Percentiles rank a stretch among this genome's conserved stretches.
Conservation (phyloP, 2,113 vertebrate genomes). For the Pantherophis guttatus region DNA sequence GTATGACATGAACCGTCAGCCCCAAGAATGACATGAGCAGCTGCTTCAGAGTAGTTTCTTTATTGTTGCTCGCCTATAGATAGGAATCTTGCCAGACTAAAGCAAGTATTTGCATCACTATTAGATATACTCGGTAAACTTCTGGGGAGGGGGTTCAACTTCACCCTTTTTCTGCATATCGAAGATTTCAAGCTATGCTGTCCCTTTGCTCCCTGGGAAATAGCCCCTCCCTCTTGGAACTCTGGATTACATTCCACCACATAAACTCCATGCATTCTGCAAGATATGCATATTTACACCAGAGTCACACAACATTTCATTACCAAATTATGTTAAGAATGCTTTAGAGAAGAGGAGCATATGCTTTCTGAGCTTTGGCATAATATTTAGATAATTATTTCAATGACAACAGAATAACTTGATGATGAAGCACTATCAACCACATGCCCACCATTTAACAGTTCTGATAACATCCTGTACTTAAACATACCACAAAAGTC, state of each 20-base stretch:
- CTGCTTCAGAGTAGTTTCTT: not conserved
- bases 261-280: conserved; percentile 37
- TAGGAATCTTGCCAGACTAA: not conserved
- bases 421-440: conserved; percentile 14
- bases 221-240: not conserved
- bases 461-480: conserved; percentile 23
- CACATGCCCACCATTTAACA: conserved; percentile 22
- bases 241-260: not conserved
- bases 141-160: not conserved
- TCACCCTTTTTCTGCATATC: not conserved
- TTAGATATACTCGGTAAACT: not conserved
- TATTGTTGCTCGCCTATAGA: not conserved
- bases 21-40: not conserved
- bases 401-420: conserved; percentile 11
- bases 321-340: conserved; percentile 15
- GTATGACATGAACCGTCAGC: not conserved
- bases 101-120: not conserved
- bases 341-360: conserved; percentile 8
- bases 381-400: conserved; percentile 26
- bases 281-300: conserved; percentile 4
- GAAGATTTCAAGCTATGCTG: not conserved
- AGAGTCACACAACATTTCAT: conserved; percentile 19
- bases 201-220: not conserved
- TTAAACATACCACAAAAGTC: not conserved
- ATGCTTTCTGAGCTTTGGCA: conserved; percentile 31